These are phyloP conservation scores for Acanthacorydalis orientalis DNA, from an alignment of 2,888 invertebrate genomes.

Conservation along the genomic window DNA sequence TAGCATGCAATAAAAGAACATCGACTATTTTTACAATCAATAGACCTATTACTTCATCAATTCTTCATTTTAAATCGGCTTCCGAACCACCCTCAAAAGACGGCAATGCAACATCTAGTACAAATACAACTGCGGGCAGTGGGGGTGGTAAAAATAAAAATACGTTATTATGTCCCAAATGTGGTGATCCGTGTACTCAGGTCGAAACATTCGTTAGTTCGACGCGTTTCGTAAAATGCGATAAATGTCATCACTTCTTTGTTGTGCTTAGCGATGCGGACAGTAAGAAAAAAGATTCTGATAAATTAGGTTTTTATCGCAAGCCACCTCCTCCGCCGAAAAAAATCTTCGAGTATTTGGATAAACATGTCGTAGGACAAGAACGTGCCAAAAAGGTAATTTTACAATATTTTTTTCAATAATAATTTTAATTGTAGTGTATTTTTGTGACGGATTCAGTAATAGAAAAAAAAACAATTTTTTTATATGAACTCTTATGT, in stretches of 20 bases:
- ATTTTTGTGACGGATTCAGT: background rate
- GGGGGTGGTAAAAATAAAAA: conserved; percentile 52
- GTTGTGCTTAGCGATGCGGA: conserved; percentile 89
- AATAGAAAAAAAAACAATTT: background rate
- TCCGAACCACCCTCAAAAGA: conserved; percentile 8
- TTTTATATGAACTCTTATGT: no score
- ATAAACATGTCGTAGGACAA: conserved; percentile 94
- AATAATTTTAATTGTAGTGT: background rate
- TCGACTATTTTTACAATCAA: conserved; percentile 10
- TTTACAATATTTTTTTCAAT: background rate
- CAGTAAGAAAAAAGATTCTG: conserved; percentile 72
- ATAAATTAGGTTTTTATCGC: conserved; percentile 52
- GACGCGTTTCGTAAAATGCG: conserved; percentile 92
- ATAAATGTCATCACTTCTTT: conserved; percentile 96
- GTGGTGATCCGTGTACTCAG: conserved; percentile 93
- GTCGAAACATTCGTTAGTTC: conserved; percentile 96
- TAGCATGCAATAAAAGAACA: conserved; percentile 15
- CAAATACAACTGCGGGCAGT: conserved; percentile 11
- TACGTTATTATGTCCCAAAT: conserved; percentile 84
- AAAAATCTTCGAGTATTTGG: conserved; percentile 92
- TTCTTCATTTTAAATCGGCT: conserved; percentile 19
- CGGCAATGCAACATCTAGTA: conserved; percentile 11
- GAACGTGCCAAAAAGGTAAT: conserved; percentile 80
- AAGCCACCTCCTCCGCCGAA: conserved; percentile 92
- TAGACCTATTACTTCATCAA: conserved; percentile 17